Evolutionary conservation across 2,888 invertebrate genomes (phyloP), one percentile per base, ranked within the genome.

Genomic region (Pyrocoelia pectoralis): DNA sequence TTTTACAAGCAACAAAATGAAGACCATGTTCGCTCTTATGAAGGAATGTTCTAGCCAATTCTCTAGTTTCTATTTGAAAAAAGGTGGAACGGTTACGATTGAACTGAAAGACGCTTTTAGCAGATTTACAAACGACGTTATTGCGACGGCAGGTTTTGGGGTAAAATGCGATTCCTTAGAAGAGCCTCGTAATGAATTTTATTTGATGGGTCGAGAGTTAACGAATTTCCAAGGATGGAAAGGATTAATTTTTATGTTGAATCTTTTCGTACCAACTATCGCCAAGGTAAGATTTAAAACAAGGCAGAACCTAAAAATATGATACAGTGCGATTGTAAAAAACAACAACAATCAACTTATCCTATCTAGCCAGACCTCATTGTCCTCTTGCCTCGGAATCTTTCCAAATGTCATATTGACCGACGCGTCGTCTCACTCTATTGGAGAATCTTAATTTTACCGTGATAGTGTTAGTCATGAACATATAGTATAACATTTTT

Each of bases 101-200:
- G 84, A 85, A 38, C 71, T 79, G 59, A 83, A 81, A 61, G 84
- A 85, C 55, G 66, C 81, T 1, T 81, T 81, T 1, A 80, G 81
- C 1, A 77, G 84, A n/a, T 84, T 80, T 63, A 77, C 84, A 0
- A 85, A 82, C 60, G 85, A 86, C 68, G 83, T 86, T 1, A 85
- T 86, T 54, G 86, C 85, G 0, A 80, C 83, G 0, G 80, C 82
- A 18, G 84, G 83, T 1, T 85, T 84, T 66, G 86, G 85, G 0
- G 69, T 85, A 0, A 80, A 84, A 65, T 83, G 86, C 1, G 82
- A 88, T 70, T 88, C 88, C 0, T 79, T 85, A 14, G 73, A 76
- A 4, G 80, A 87, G 0, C 78, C 75, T 10, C 72, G 85, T 0
- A 87, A 87, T 67, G 74, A 83, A 28, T 88, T 88, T 72, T 87